Evolutionary conservation across 1,140 invertebrate genomes (phyloP).

Genomic region (Eupristina koningsbergeri): DNA sequence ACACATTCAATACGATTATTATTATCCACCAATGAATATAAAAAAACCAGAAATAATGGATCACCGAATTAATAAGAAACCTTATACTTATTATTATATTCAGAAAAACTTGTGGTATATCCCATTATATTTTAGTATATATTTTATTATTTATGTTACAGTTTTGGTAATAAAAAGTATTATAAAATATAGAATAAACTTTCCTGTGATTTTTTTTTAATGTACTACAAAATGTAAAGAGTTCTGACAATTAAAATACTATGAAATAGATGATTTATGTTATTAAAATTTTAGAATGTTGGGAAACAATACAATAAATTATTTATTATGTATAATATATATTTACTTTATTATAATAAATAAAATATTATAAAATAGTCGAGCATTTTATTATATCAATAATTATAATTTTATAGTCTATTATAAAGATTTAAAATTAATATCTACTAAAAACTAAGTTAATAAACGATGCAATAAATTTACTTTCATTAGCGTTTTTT

Average conservation of each 20-base stretch:
- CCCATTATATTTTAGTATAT: constrained; percentile 88
- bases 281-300: constrained; percentile 54
- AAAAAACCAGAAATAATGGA: constrained; percentile 76
- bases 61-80: constrained; percentile 79
- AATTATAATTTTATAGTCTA: too few species aligned
- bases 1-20: constrained; percentile 68
- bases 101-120: constrained; percentile 87
- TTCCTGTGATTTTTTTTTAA: constrained; percentile 65
- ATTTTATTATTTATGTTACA: constrained; percentile 85
- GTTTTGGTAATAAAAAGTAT: constrained; percentile 85
- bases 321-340: constrained; percentile 5
- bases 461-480: not conserved
- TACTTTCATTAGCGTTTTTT: not conserved
- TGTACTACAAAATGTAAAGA: constrained; percentile 48
- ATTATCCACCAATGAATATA: constrained; percentile 64
- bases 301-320: constrained; percentile 58
- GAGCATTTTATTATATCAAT: too few species aligned
- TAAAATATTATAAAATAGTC: too few species aligned
- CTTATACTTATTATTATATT: constrained; percentile 87
- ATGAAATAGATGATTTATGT: constrained; percentile 58
- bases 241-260: constrained; percentile 14
- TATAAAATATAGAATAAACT: constrained; percentile 81
- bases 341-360: not conserved
- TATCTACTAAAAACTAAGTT: not conserved
- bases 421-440: not conserved